Evolutionary conservation across 92 coral and sea anemone genomes (phyloP).

Genomic region (Zoanthus solanderi): DNA sequence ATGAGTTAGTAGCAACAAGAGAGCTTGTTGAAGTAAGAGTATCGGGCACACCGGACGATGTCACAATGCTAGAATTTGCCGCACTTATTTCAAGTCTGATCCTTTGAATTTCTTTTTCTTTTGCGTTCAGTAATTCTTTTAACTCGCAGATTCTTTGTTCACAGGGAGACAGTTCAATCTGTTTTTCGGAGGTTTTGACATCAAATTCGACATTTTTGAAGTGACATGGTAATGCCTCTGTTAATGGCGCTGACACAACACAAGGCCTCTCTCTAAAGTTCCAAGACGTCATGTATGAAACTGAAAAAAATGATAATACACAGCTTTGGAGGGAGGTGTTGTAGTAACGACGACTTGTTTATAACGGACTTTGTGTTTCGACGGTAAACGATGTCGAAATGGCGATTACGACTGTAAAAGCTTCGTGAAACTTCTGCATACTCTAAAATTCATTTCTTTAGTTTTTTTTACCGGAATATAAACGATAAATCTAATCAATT

Average conservation of each 20-base stretch:
- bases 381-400: background rate
- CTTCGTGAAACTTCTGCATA: background rate
- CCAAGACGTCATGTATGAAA: background rate
- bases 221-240: background rate
- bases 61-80: background rate
- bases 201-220: background rate
- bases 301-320: background rate
- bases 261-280: background rate
- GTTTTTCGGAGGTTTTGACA: background rate
- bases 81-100: conserved; percentile 37
- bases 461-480: background rate
- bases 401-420: background rate
- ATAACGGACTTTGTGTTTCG: background rate
- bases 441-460: background rate
- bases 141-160: conserved; percentile 21
- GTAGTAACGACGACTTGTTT: background rate
- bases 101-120: conserved; percentile 38
- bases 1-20: background rate
- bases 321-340: background rate
- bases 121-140: conserved; percentile 39
- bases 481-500: too few species aligned
- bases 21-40: background rate
- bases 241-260: background rate
- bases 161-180: conserved; percentile 28
- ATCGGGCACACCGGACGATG: background rate